A percentile compares a stretch with the other conserved stretches of the same genome.
Conservation (phyloP, 2,113 vertebrate genomes). For the Centrocercus urophasianus region DNA sequence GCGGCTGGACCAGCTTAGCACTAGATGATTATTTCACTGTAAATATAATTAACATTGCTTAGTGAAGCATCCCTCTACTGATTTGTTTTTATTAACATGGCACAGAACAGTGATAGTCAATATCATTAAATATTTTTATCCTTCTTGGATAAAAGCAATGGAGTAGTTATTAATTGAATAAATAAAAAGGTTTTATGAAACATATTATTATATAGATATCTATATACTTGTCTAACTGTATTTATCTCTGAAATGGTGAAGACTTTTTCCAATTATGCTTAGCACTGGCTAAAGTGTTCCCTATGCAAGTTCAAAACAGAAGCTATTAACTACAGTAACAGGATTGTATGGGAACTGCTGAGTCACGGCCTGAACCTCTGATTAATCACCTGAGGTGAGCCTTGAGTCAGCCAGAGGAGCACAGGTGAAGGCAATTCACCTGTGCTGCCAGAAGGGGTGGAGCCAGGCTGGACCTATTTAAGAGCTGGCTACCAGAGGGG, state of each 20-base stretch:
- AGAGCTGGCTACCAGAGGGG: too few species aligned
- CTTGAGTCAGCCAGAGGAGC: too few species aligned
- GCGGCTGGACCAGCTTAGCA: conserved; percentile 47
- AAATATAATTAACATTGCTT: conserved; percentile 49
- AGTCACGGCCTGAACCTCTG: too few species aligned
- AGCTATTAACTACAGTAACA: background rate
- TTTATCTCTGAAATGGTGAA: conserved; percentile 1
- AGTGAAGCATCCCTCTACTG: conserved; percentile 39
- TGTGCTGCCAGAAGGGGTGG: too few species aligned
- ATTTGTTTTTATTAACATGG: conserved; percentile 64
- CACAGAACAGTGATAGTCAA: conserved; percentile 18
- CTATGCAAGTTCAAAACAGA: background rate
- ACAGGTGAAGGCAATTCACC: too few species aligned
- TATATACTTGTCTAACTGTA: background rate
- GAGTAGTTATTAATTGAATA: conserved; percentile 30
- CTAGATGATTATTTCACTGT: conserved; percentile 60
- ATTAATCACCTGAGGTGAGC: too few species aligned
- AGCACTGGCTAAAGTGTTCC: background rate
- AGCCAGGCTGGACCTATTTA: too few species aligned
- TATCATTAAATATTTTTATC: conserved; percentile 61
- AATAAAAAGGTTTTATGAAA: conserved; percentile 29
- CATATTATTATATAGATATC: background rate
- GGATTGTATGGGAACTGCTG: too few species aligned
- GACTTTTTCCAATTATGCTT: conserved; percentile 9
- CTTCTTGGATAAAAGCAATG: conserved; percentile 23